These are phyloP conservation scores for Syndactyla subalaris DNA, from an alignment of 2,797 vertebrate genomes.

Conservation along the genomic window DNA sequence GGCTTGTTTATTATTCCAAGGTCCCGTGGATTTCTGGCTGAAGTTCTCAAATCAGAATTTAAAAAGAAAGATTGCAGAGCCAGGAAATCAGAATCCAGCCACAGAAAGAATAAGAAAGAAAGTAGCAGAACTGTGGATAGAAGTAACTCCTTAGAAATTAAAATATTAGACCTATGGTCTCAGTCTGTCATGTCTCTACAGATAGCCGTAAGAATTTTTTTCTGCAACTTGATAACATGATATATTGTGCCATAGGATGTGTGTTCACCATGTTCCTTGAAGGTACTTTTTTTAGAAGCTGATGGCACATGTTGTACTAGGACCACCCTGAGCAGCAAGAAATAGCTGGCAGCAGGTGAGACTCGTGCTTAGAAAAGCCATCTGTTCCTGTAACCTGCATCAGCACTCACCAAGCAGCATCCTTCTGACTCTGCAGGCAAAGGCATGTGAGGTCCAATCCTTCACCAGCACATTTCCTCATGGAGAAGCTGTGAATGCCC, in stretches of 20 bases:
- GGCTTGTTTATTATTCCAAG: background rate
- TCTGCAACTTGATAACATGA: fast-evolving
- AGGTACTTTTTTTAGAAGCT: conserved; percentile 25
- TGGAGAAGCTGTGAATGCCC: background rate
- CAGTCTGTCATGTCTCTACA: background rate
- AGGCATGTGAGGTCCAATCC: background rate
- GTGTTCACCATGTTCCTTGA: background rate
- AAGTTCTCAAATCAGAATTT: background rate
- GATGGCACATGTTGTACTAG: conserved; percentile 13
- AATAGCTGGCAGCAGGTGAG: conserved; percentile 54
- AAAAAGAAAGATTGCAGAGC: background rate
- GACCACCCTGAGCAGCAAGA: conserved; percentile 14
- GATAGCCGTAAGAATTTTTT: background rate
- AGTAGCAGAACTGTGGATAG: background rate
- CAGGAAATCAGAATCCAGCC: background rate
- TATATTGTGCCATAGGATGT: background rate
- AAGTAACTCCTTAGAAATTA: background rate
- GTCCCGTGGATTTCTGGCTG: background rate
- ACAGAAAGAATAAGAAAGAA: background rate
- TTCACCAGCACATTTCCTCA: background rate
- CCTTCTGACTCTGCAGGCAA: background rate
- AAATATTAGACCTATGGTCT: background rate
- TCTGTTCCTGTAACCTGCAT: conserved; percentile 33
- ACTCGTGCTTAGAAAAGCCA: conserved; percentile 15
- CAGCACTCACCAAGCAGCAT: background rate